Base-by-base conservation (phyloP, 2,113 vertebrate species). In the Panthera tigris region DNA sequence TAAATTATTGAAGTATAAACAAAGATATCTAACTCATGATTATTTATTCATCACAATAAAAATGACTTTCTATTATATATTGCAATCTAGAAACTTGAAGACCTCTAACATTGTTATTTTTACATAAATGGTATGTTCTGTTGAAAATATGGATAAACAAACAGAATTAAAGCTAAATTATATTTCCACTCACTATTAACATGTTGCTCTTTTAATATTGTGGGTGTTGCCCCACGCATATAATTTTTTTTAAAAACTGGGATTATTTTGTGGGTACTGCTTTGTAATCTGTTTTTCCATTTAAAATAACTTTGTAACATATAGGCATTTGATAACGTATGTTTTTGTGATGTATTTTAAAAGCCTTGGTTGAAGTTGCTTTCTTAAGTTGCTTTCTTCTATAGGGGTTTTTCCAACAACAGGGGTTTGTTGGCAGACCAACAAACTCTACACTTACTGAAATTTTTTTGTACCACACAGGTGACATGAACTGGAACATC, bases 81-180 rank as follows among this genome's bases (percentile, higher is more conserved):
- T 95, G 25, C 25, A 68, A 7, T 50, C 23, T 89, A 55, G 57
- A 91, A 85, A 73, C 13, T 45, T 89, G 48, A 92, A 81, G 39
- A 84, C 85, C 2, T 68, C 36, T 81, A 52, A 21, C 33, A 45
- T n/a, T 81, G 2, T 45, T 89, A 65, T 83, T 95, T 86, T 91
- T 81, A 81, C 7, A 85, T 91, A 83, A 57, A 69, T 91, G 80
- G 57, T 23, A 18, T 85, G 52, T 91, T 88, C 48, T 79, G 1
- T 57, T 57, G 10, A 45, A 92, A 55, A 33, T 83, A 83, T 33
- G 7, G 29, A 45, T 61, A 48, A 73, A 7, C 1, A 0, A 36
- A 87, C 89, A 95, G 21, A 71, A 69, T 6, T 89, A 84, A 97
- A 92, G 8, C 36, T 96, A 87, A 68, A 69, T 84, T 74, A 25